These are phyloP conservation scores for Lacerta viridis DNA, from an alignment of 2,797 vertebrate species.

Conservation along the genomic window DNA sequence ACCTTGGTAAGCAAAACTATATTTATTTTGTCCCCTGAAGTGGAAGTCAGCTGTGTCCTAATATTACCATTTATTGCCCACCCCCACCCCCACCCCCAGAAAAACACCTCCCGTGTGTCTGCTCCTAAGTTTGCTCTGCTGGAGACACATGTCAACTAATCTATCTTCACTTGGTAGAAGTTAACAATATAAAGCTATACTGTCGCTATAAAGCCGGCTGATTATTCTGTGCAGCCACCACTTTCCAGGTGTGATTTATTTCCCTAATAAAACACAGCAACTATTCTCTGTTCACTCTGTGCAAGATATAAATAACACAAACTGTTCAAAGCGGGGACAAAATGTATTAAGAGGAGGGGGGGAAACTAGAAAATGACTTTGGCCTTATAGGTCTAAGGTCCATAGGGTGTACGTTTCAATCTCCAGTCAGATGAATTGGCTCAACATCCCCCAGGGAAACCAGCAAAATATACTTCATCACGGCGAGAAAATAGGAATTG, in stretches of 20 bases:
- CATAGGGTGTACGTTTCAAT: slow-evolving; percentile 71
- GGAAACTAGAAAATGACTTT: slow-evolving; percentile 56
- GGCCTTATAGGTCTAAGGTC: slow-evolving; percentile 46
- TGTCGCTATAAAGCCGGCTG: slow-evolving; percentile 57
- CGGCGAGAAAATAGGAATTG: slow-evolving; percentile 67
- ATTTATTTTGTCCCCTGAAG: slow-evolving; percentile 39
- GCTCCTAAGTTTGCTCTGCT: slow-evolving; percentile 45
- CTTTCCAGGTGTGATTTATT: slow-evolving; percentile 68
- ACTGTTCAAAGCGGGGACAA: slow-evolving; percentile 43
- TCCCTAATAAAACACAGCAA: slow-evolving; percentile 68
- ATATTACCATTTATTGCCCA: slow-evolving; percentile 51
- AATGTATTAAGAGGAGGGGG: slow-evolving; percentile 19
- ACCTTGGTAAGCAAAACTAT: slow-evolving; percentile 53
- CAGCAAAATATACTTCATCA: slow-evolving; percentile 67
- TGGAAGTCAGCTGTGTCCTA: slow-evolving; percentile 45
- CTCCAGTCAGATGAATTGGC: slow-evolving; percentile 61
- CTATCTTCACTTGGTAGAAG: slow-evolving; percentile 49
- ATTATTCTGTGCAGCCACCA: slow-evolving; percentile 46
- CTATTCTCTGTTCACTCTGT: slow-evolving; percentile 56
- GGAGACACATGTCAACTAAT: slow-evolving; percentile 57
- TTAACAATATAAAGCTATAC: slow-evolving; percentile 58
- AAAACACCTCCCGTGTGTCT: neutral
- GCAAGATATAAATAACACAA: slow-evolving; percentile 67
- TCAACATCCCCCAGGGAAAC: slow-evolving; percentile 52
- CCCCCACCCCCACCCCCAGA: too few species aligned